A percentile compares a stretch with the other conserved stretches of the same genome.
phyloP scores from a whole-genome alignment of 2,113 vertebrate species.

The Hydropotes inermis region DNA sequence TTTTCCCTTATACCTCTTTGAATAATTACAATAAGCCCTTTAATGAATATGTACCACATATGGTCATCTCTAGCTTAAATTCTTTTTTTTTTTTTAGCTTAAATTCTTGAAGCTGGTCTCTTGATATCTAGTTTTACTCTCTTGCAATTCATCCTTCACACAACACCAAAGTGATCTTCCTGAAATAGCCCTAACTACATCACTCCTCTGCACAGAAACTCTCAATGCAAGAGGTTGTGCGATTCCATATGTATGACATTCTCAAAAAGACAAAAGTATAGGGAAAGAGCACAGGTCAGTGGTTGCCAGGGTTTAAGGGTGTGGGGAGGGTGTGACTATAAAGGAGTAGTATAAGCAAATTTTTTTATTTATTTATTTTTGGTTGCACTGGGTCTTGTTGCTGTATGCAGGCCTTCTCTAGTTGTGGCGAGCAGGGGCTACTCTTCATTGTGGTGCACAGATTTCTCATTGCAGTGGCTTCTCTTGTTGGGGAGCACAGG shows the following conservation, averaged over 20 bases:
- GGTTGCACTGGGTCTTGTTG: background rate
- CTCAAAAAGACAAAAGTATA: slow-evolving; percentile 22
- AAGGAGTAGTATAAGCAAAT: background rate
- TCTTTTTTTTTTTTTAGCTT: background rate
- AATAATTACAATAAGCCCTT: slow-evolving; percentile 32
- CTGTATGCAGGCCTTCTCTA: background rate
- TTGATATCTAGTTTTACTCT: background rate
- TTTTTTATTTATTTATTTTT: background rate
- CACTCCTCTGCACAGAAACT: background rate
- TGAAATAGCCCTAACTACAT: background rate
- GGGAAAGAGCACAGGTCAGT: background rate
- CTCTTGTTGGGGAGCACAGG: background rate
- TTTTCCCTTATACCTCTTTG: slow-evolving; percentile 28
- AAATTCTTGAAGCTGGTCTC: slow-evolving; percentile 27
- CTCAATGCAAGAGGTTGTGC: background rate
- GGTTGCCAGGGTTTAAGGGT: background rate
- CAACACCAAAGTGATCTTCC: background rate
- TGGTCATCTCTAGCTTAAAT: slow-evolving; percentile 10
- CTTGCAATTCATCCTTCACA: background rate
- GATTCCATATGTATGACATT: background rate
- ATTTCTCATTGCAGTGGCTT: background rate
- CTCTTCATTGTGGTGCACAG: background rate
- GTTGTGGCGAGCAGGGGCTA: background rate
- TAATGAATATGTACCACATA: slow-evolving; percentile 33
- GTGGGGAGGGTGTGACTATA: background rate